Conservation (phyloP, 2,888 invertebrate species). For the Leptopilina myrica region DNA sequence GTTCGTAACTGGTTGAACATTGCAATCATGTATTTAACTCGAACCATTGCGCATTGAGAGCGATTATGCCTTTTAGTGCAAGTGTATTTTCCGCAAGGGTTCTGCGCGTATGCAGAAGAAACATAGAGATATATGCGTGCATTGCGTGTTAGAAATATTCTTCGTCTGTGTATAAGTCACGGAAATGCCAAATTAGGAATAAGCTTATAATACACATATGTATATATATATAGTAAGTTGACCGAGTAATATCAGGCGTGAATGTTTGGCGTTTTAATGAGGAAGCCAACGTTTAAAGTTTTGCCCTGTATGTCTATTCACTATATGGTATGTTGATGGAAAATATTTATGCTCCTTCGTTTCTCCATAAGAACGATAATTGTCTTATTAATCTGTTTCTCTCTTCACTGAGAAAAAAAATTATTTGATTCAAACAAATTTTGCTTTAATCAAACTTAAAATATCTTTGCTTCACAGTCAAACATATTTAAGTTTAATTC, state of each 20-base stretch:
- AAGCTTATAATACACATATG: constrained; percentile 43
- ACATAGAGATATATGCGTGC: constrained; percentile 10
- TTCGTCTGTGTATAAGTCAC: constrained; percentile 48
- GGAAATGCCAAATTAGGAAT: constrained; percentile 68
- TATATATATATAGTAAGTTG: constrained; percentile 65
- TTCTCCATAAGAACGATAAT: neutral
- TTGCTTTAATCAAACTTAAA: too few species aligned
- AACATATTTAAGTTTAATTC: too few species aligned
- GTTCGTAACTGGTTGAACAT: constrained; percentile 9
- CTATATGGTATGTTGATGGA: neutral
- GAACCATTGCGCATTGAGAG: neutral
- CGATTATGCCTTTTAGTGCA: neutral
- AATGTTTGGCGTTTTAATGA: constrained; percentile 75
- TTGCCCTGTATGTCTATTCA: constrained; percentile 1
- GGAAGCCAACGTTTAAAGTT: constrained; percentile 71
- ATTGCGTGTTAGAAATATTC: constrained; percentile 15
- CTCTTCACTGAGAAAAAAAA: too few species aligned
- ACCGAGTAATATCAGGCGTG: constrained; percentile 59
- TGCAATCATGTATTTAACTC: constrained; percentile 24
- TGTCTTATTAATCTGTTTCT: neutral
- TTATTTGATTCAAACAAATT: too few species aligned
- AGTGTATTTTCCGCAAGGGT: constrained; percentile 1
- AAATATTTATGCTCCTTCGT: neutral
- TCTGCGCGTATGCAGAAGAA: constrained; percentile 13
- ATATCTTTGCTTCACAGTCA: too few species aligned